A percentile compares a stretch with the other conserved stretches of the same genome.
Evolutionary conservation across 2,113 vertebrate species (phyloP).

Genomic region (human (Homo sapiens)): DNA sequence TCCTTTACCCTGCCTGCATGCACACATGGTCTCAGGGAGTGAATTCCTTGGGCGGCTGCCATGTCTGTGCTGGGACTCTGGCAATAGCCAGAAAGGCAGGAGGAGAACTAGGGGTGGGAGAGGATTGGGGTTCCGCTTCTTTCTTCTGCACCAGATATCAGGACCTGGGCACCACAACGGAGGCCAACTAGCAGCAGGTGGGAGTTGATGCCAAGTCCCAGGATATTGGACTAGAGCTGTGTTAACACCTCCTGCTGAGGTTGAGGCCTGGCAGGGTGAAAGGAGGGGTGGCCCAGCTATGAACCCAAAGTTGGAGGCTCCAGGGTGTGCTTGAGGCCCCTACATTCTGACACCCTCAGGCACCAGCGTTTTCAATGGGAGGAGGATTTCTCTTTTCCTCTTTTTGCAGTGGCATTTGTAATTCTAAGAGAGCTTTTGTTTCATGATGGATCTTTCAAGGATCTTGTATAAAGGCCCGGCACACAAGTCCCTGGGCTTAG

Average conservation of each 20-base stretch:
- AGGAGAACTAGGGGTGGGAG: neutral
- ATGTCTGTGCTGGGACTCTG: neutral
- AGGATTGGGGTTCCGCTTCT: neutral
- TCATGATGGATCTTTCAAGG: neutral
- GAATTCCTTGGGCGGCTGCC: neutral
- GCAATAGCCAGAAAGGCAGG: neutral
- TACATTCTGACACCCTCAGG: fast-evolving
- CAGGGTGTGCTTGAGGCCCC: neutral
- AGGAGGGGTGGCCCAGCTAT: neutral
- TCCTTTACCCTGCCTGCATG: neutral
- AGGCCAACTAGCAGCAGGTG: neutral
- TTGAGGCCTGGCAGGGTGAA: too few relatives aligned
- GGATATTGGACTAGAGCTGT: neutral
- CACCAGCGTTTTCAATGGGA: neutral
- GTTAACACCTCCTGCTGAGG: neutral
- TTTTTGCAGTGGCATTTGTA: neutral
- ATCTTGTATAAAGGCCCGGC: neutral
- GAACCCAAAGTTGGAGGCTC: neutral
- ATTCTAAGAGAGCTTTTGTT: neutral
- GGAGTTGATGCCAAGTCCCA: neutral
- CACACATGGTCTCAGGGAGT: neutral
- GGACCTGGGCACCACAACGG: neutral
- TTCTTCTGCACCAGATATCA: neutral
- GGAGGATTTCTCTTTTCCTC: neutral
- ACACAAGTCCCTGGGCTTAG: neutral